Conservation (phyloP, 2,797 vertebrate genomes). For the Leptodactylus fallax region DNA sequence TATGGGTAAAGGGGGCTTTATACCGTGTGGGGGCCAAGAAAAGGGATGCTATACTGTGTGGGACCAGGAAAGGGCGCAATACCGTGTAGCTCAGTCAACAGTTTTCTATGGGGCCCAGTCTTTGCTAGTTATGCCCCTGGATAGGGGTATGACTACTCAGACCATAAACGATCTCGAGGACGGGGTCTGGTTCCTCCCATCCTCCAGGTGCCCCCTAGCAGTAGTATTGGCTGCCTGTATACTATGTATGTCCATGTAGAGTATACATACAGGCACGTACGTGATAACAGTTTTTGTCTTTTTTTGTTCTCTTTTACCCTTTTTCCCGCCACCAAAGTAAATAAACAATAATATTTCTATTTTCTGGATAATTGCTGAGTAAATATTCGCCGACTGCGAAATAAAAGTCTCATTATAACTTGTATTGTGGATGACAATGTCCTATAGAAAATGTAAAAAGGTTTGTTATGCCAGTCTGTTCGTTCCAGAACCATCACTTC, state of each 20-base stretch:
- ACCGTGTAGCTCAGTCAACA: no score
- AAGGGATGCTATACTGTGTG: no score
- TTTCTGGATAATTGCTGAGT: neutral
- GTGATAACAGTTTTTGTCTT: neutral
- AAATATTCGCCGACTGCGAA: neutral
- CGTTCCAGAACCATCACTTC: neutral
- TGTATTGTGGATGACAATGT: neutral
- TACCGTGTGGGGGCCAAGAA: no score
- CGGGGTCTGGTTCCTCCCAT: no score
- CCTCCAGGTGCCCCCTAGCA: no score
- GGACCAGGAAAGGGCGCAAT: no score
- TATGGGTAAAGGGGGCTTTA: no score
- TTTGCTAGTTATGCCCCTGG: no score
- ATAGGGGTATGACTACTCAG: no score
- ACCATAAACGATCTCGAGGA: no score
- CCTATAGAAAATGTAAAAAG: neutral
- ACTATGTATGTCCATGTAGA: neutral
- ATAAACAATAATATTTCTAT: neutral
- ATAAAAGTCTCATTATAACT: neutral
- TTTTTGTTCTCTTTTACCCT: neutral
- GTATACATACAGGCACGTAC: neutral
- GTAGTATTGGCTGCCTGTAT: neutral
- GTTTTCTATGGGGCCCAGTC: no score
- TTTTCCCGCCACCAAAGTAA: neutral
- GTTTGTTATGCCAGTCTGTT: conserved; percentile 22